Evolutionary conservation across 2,888 invertebrate genomes (phyloP).

Genomic region (Hemistola chrysoprasaria): DNA sequence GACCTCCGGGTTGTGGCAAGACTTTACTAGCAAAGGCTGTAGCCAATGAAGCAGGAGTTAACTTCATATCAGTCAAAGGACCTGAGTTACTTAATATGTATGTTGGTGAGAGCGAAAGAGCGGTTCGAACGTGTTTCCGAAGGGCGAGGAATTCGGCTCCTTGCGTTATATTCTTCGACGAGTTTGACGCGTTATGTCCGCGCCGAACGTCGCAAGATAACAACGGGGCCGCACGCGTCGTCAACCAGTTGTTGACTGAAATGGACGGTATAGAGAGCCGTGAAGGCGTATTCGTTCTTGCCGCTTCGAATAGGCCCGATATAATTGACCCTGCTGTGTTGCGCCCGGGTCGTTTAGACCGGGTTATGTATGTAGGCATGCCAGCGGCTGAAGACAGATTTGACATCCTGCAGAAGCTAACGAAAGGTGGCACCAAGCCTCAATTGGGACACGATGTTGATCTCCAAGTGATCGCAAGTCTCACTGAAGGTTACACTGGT

Average conservation of each 20-base stretch:
- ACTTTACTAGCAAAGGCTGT: slow-evolving; percentile 98
- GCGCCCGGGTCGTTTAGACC: slow-evolving; percentile 93
- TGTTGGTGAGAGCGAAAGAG: slow-evolving; percentile 98
- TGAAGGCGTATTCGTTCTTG: slow-evolving; percentile 96
- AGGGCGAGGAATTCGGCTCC: slow-evolving; percentile 97
- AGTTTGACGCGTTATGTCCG: slow-evolving; percentile 97
- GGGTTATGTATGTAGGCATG: slow-evolving; percentile 94
- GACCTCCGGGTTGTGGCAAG: slow-evolving; percentile 98
- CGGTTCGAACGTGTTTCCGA: slow-evolving; percentile 97
- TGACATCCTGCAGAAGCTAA: slow-evolving; percentile 94
- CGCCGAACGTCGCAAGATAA: slow-evolving; percentile 89
- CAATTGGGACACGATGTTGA: slow-evolving; percentile 88
- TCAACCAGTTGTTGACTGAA: slow-evolving; percentile 98
- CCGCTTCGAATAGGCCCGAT: slow-evolving; percentile 98
- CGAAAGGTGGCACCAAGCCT: slow-evolving; percentile 93
- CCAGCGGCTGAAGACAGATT: slow-evolving; percentile 90
- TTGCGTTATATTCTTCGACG: slow-evolving; percentile 99
- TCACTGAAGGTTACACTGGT: slow-evolving; percentile 92
- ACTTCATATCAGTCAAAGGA: slow-evolving; percentile 99
- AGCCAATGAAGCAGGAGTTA: slow-evolving; percentile 99
- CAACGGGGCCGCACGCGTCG: slow-evolving; percentile 92
- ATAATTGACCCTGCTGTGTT: slow-evolving; percentile 98
- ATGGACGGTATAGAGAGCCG: slow-evolving; percentile 98
- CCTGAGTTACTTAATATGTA: slow-evolving; percentile 99
- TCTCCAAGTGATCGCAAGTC: slow-evolving; percentile 85